These are phyloP conservation scores for Himalopsyche anomala DNA, from an alignment of 2,888 invertebrate genomes.

Conservation along the genomic window DNA sequence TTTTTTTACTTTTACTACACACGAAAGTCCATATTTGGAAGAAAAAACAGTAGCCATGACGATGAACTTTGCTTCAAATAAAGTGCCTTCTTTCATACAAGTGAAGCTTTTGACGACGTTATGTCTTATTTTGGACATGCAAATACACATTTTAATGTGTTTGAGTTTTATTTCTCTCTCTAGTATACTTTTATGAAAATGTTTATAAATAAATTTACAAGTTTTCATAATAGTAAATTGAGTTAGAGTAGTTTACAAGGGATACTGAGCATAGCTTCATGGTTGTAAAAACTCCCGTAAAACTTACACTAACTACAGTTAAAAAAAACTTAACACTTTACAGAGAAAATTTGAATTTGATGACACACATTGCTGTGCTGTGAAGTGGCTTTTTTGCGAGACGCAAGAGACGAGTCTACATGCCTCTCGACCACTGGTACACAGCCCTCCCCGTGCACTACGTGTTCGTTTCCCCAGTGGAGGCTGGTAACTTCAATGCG, in stretches of 20 bases:
- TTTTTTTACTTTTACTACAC: too few relatives aligned
- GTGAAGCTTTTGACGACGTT: too few relatives aligned
- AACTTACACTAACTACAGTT: neutral
- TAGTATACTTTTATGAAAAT: too few relatives aligned
- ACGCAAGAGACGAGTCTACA: neutral
- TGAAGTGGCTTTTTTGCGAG: slow-evolving; percentile 22
- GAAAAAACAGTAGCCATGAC: too few relatives aligned
- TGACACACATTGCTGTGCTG: slow-evolving; percentile 22
- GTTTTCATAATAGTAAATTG: neutral
- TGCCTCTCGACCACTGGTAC: slow-evolving; percentile 7
- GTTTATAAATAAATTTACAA: too few relatives aligned
- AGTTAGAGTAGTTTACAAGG: neutral
- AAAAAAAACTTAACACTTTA: slow-evolving; percentile 38
- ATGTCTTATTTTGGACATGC: too few relatives aligned
- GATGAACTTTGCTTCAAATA: too few relatives aligned
- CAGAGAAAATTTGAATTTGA: slow-evolving; percentile 36
- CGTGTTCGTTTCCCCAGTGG: neutral
- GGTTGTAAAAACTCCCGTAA: neutral
- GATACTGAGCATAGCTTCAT: neutral
- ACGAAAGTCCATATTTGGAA: too few relatives aligned
- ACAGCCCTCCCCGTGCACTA: neutral
- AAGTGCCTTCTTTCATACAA: too few relatives aligned
- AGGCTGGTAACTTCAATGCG: neutral
- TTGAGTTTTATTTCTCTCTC: too few relatives aligned
- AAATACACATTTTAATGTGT: too few relatives aligned